Evolutionary conservation across 2,797 vertebrate species (phyloP).

Genomic region (Channa striata): DNA sequence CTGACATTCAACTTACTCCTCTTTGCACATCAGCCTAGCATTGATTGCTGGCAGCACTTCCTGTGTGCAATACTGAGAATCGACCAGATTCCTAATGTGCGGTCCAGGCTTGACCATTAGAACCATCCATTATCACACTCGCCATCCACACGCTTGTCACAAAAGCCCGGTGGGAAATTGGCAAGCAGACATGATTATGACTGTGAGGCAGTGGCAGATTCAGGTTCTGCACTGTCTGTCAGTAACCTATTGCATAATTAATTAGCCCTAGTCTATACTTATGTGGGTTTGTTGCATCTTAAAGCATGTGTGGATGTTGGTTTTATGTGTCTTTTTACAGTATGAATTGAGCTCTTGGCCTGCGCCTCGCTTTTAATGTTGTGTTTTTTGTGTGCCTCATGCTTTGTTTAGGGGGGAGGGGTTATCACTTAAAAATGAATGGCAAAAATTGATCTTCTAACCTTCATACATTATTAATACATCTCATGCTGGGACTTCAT

Average conservation of each 20-base stretch:
- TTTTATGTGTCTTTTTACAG: conserved; percentile 29
- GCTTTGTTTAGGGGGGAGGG: no score
- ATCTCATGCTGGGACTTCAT: neutral
- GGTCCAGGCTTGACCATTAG: conserved; percentile 87
- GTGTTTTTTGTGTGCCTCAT: neutral
- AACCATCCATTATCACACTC: conserved; percentile 85
- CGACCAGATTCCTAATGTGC: conserved; percentile 88
- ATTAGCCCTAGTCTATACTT: conserved; percentile 37
- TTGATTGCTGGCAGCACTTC: conserved; percentile 89
- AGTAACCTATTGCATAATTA: conserved; percentile 70
- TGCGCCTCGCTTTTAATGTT: conserved; percentile 12
- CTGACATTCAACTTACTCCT: conserved; percentile 87
- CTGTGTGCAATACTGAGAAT: conserved; percentile 87
- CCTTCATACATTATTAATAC: conserved; percentile 10
- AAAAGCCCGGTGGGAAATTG: conserved; percentile 75
- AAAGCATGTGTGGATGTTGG: conserved; percentile 54
- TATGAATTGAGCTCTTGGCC: conserved; percentile 15
- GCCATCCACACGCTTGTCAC: conserved; percentile 82
- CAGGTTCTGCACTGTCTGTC: conserved; percentile 64
- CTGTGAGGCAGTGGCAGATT: conserved; percentile 68
- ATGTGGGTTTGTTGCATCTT: conserved; percentile 33
- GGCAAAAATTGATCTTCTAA: conserved; percentile 10
- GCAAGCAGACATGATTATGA: conserved; percentile 72
- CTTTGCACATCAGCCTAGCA: conserved; percentile 89
- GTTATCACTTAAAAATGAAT: neutral